phyloP scores from a whole-genome alignment of 2,113 vertebrate species.

The Heterocephalus glaber region DNA sequence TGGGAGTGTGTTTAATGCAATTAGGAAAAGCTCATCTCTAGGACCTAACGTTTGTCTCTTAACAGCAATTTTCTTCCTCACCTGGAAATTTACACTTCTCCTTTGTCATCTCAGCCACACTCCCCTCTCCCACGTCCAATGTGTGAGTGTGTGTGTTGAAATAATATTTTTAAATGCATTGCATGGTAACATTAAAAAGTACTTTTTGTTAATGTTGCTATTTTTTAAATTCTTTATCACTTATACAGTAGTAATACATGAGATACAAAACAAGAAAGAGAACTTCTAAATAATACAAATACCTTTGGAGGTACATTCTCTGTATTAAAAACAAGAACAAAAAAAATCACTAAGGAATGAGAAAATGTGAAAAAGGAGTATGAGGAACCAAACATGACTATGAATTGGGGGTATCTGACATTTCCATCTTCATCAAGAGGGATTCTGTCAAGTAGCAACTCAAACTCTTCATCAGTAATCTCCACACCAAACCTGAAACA shows the following conservation, averaged over 20 bases:
- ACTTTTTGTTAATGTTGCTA: neutral
- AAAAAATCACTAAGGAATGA: conserved; percentile 61
- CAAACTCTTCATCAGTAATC: conserved; percentile 92
- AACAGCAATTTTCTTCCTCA: neutral
- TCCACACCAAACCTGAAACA: conserved; percentile 88
- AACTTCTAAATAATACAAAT: conserved; percentile 54
- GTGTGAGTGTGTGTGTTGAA: neutral
- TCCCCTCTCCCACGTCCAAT: neutral
- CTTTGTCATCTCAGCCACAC: neutral
- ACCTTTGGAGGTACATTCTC: conserved; percentile 3
- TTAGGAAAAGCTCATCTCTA: neutral
- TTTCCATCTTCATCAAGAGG: conserved; percentile 89
- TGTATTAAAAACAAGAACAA: conserved; percentile 27
- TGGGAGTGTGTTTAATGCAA: neutral
- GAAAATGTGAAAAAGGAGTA: conserved; percentile 66
- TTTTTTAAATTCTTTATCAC: conserved; percentile 33
- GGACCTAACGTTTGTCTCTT: neutral
- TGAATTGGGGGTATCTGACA: conserved; percentile 84
- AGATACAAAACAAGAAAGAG: conserved; percentile 37
- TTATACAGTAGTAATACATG: conserved; percentile 44
- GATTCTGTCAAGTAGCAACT: conserved; percentile 91
- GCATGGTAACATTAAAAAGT: neutral
- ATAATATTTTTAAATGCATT: neutral
- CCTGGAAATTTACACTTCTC: neutral
- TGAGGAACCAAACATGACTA: conserved; percentile 80